A percentile compares a stretch with the other conserved stretches of the same genome.
phyloP scores from a whole-genome alignment of 2,888 invertebrate genomes.

The Cylloceria caligata region DNA sequence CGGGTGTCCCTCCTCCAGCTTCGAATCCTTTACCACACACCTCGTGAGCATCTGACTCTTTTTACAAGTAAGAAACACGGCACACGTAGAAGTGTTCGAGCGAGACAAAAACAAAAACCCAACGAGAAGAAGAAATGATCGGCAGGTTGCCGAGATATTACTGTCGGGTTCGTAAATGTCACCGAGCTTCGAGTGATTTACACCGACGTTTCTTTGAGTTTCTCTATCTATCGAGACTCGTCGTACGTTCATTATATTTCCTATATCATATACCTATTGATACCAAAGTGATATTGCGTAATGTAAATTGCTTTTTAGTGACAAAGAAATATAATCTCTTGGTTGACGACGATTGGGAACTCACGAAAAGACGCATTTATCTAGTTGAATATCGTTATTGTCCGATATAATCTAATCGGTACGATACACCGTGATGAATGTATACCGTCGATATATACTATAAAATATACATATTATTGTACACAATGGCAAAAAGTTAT shows the following conservation, averaged over 20 bases:
- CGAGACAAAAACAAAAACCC: slow-evolving; percentile 5
- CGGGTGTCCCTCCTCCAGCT: slow-evolving; percentile 26
- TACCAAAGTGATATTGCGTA: slow-evolving; percentile 6
- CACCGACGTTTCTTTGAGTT: slow-evolving; percentile 45
- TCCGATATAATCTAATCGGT: slow-evolving; percentile 9
- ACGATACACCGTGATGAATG: not conserved
- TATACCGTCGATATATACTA: too few relatives aligned
- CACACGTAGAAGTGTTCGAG: slow-evolving; percentile 4
- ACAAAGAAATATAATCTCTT: too few relatives aligned
- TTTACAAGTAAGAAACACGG: slow-evolving; percentile 8
- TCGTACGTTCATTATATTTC: slow-evolving; percentile 27
- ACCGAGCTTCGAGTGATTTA: slow-evolving; percentile 64
- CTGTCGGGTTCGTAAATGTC: slow-evolving; percentile 68
- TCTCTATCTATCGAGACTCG: not conserved
- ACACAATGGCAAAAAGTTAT: too few relatives aligned
- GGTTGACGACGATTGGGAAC: not conserved
- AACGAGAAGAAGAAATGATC: slow-evolving; percentile 40
- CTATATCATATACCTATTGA: slow-evolving; percentile 1
- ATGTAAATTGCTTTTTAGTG: slow-evolving; percentile 5
- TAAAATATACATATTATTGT: too few relatives aligned
- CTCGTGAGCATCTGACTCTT: slow-evolving; percentile 24
- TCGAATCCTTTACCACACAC: slow-evolving; percentile 26
- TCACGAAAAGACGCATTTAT: not conserved
- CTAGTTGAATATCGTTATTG: slow-evolving; percentile 10
- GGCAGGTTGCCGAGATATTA: slow-evolving; percentile 54